Conservation (phyloP, 1,140 invertebrate genomes). For the Mactra quadrangularis region DNA sequence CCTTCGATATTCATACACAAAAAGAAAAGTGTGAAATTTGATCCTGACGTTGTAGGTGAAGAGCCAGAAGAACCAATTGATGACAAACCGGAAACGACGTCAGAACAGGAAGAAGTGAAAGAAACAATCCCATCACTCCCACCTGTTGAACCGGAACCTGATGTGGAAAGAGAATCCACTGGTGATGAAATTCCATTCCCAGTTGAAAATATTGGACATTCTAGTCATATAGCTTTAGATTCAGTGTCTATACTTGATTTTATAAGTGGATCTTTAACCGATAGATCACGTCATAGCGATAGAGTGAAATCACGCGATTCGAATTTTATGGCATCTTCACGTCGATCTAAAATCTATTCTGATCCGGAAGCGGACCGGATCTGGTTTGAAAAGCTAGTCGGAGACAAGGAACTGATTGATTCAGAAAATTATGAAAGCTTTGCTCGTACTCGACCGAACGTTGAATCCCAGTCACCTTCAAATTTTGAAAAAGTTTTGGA, state of each 20-base stretch:
- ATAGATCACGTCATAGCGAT: not conserved
- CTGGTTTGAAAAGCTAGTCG: constrained; percentile 60
- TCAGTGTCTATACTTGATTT: constrained; percentile 50
- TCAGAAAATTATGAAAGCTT: constrained; percentile 48
- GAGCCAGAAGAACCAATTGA: constrained; percentile 3
- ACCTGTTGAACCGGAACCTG: not conserved
- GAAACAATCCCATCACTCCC: not conserved
- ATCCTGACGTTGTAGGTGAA: not conserved
- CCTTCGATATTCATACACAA: not conserved
- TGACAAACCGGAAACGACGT: constrained; percentile 18
- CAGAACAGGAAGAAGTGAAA: not conserved
- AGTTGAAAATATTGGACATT: constrained; percentile 43
- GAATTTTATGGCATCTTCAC: not conserved
- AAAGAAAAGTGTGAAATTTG: constrained; percentile 47
- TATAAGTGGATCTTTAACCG: constrained; percentile 16
- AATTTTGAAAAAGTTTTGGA: constrained; percentile 29
- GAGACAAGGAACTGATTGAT: constrained; percentile 55
- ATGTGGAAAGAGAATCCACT: not conserved
- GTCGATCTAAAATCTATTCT: not conserved
- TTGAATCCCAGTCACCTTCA: constrained; percentile 30
- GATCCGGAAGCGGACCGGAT: constrained; percentile 49
- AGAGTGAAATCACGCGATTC: not conserved
- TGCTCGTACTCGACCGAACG: constrained; percentile 41
- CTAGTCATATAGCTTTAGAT: constrained; percentile 46
- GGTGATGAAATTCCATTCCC: not conserved